These are phyloP conservation scores for Lissonota sp. DNA, from an alignment of 2,888 invertebrate genomes.

Conservation along the genomic window DNA sequence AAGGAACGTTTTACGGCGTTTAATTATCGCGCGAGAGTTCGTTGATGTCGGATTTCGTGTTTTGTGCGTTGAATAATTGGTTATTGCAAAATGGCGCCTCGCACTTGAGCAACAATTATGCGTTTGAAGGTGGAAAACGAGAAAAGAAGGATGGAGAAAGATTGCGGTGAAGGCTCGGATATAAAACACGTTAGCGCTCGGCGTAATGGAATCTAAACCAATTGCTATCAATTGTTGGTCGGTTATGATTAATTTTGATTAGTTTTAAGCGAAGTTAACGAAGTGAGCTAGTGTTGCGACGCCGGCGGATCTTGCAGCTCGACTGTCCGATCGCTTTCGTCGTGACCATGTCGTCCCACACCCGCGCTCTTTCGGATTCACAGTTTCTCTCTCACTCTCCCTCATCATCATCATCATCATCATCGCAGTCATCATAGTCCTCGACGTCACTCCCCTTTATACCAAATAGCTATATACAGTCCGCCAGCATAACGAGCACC, in stretches of 20 bases:
- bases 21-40: too few species aligned
- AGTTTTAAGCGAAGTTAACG: constrained; percentile 81
- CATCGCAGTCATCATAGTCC: not conserved
- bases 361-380: constrained; percentile 1
- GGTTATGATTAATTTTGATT: constrained; percentile 83
- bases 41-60: too few species aligned
- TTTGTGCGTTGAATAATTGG: too few species aligned
- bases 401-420: not conserved
- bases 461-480: not conserved
- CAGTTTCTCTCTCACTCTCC: constrained; percentile 3
- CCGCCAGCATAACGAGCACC: not conserved
- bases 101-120: too few species aligned
- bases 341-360: constrained; percentile 56
- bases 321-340: constrained; percentile 70
- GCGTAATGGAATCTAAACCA: constrained; percentile 81
- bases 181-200: constrained; percentile 56
- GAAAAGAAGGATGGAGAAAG: constrained; percentile 36
- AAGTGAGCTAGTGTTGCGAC: constrained; percentile 75
- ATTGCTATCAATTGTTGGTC: constrained; percentile 82
- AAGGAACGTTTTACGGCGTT: too few species aligned
- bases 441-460: not conserved
- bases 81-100: too few species aligned
- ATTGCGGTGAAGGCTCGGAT: constrained; percentile 52
- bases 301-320: constrained; percentile 75
- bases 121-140: not conserved